A percentile compares a stretch with the other conserved stretches of the same genome.
Evolutionary conservation across 2,797 vertebrate species (phyloP).

Genomic region (Pipistrellus nathusii): DNA sequence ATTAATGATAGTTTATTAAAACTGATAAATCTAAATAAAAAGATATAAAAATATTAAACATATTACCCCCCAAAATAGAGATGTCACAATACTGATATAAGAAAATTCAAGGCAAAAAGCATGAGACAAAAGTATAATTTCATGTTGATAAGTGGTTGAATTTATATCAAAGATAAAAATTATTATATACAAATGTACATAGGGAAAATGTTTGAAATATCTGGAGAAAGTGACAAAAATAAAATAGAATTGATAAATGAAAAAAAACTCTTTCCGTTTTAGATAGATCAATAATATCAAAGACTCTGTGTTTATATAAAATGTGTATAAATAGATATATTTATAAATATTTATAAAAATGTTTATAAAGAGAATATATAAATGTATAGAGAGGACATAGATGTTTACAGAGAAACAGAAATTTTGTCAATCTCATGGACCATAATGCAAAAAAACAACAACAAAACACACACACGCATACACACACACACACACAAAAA

Average conservation of each 20-base stretch:
- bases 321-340: not conserved
- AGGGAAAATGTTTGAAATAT: not conserved
- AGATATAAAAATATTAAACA: not conserved
- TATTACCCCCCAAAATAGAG: not conserved
- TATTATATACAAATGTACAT: not conserved
- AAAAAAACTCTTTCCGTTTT: not conserved
- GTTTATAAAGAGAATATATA: not conserved
- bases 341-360: not conserved
- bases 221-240: not conserved
- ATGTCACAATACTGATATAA: not conserved
- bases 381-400: not conserved
- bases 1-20: not conserved
- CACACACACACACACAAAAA: no score
- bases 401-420: not conserved
- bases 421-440: conserved; percentile 15
- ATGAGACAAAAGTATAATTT: not conserved
- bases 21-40: conserved; percentile 23
- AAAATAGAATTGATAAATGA: not conserved
- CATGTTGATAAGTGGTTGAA: not conserved
- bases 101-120: not conserved
- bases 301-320: not conserved
- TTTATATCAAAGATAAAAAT: conserved; percentile 20
- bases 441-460: not conserved
- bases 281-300: not conserved
- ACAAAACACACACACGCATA: no score